Evolutionary conservation across 1,140 invertebrate species (phyloP), one percentile per base, ranked within the genome.

Genomic region (Adoxophyes honmai): DNA sequence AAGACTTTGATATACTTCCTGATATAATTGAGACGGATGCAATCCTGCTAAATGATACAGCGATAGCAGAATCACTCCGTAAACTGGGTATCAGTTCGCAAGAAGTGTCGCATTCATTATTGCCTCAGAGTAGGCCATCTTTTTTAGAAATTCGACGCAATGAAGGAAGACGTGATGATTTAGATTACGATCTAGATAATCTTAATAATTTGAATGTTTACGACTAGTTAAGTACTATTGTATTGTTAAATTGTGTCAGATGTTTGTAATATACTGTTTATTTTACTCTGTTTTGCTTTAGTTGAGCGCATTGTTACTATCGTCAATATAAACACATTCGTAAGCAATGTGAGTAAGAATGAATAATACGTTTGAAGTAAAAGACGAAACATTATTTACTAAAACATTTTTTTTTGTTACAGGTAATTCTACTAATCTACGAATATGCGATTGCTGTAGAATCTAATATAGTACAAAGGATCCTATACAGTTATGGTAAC

Each of bases 381-480:
- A n/a, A n/a, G n/a, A n/a, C n/a, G n/a, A n/a, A n/a, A 28, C 6
- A 28, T 28, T 28, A 3, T 3, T 28, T 28, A 6, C 21, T 34
- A 35, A 52, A 18, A n/a, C 37, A 60, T 53, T 52, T 58, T 55
- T 1, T 62, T 16, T 62, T 76, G 56, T 83, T 88, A 54, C 81
- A 88, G 83, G 72, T 82, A 78, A 82, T 86, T 77, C 71, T 88
- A 78, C 81, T 88, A 54, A 88, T 88, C 79, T 88, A 81, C 71
- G 85, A 88, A 66, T 81, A 88, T 66, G 71, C 73, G 66, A 84
- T 86, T 76, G 75, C 78, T 60, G 81, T 86, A 82, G 83, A 86
- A 85, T 75, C 78, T 55, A 79, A 57, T 62, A 59, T 71, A 80
- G 76, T 84, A 84, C 81, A 82, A 86, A 82, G 64, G 53, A 73